phyloP scores from a whole-genome alignment of 2,888 invertebrate genomes.

The Liposcelis brunnea region DNA sequence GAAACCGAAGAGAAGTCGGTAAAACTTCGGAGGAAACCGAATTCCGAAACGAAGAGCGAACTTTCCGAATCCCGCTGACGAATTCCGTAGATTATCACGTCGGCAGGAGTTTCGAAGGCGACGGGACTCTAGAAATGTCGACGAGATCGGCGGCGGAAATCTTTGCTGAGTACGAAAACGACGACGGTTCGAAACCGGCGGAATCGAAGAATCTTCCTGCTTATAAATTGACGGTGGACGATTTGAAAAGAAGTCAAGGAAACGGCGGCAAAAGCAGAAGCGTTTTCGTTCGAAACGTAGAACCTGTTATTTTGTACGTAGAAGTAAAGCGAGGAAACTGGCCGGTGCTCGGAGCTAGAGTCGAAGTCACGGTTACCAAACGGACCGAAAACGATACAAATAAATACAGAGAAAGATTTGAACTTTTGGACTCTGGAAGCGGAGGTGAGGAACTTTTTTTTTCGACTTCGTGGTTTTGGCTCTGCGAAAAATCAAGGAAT shows the following conservation, averaged over 20 bases:
- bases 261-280: background rate
- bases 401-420: constrained; percentile 24
- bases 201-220: background rate
- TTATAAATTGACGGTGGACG: background rate
- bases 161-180: too few species aligned
- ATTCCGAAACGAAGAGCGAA: too few species aligned
- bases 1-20: too few species aligned
- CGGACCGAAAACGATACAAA: constrained; percentile 18
- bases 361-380: constrained; percentile 31
- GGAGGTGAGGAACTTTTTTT: constrained; percentile 25
- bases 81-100: constrained; percentile 8
- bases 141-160: background rate
- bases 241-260: background rate
- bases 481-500: too few species aligned
- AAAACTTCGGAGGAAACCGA: too few species aligned
- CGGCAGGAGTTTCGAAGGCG: constrained; percentile 11
- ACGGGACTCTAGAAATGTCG: background rate
- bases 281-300: background rate
- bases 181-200: too few species aligned
- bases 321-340: constrained; percentile 32
- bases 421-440: constrained; percentile 38
- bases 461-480: background rate
- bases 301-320: constrained; percentile 11
- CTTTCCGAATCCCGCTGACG: too few species aligned
- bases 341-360: constrained; percentile 38